Base-by-base conservation (phyloP, 2,113 vertebrate species). In the Nycticryphes semicollaris region DNA sequence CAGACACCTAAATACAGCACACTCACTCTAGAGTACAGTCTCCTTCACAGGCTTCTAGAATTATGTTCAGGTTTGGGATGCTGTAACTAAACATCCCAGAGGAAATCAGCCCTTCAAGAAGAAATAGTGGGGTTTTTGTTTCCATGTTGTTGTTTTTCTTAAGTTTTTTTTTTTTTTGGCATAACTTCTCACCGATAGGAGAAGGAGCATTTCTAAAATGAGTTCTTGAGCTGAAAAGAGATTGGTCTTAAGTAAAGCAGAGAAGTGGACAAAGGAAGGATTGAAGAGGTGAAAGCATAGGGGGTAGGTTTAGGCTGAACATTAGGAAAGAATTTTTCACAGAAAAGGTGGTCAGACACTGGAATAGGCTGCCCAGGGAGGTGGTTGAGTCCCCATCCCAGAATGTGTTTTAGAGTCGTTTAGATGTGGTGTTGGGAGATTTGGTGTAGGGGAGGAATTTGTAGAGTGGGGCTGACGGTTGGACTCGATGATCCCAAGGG, bases 81-180 rank as follows among this genome's bases (percentile, higher is more conserved):
- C 66, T 87, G 39, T 3, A 83, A 33, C 10, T 59, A 41, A 45
- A 28, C 83, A 62, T 22, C 23, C 28, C 13, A 21, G 45, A 74
- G 45, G 14, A 80, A n/a, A 48, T 59, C 41, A 85, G 25, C 11
- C 10, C 41, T 80, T 63, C 18, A 54, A 31, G 66, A 89, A 56
- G 33, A 82, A 50, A 30, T 30, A 1, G 2, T 3, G 12, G 7
- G 2, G 1, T 3, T 8, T 9, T 72, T 37, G 3, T 47, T 89
- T 54, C 10, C 6, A 31, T 72, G 39, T 39, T 39, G 2, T 31
- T 31, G 66, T 87, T 85, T 67, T 22, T 3, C n/a, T n/a, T n/a
- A n/a, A n/a, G 2, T 31, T 35, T 69, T 87, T 85, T 67, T 22
- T 8, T 18, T 31, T 68, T 75, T 90, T 63, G 69, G 24, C 16